Conservation (phyloP, 2,797 vertebrate genomes). For the Potorous gilbertii region DNA sequence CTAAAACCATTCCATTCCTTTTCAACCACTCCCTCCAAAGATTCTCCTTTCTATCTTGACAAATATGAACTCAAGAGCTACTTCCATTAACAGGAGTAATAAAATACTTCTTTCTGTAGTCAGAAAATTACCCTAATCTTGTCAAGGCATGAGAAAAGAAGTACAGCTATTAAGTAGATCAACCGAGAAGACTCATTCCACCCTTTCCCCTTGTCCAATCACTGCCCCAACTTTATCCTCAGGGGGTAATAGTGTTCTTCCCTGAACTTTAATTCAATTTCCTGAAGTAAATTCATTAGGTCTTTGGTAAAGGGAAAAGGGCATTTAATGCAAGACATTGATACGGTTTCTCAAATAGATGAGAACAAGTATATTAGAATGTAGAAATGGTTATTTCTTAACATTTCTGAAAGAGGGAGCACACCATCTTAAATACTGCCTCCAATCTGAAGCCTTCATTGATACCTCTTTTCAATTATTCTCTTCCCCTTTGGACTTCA, state of each 20-base stretch:
- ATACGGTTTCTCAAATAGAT: background rate
- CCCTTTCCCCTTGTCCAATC: background rate
- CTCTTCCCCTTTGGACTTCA: background rate
- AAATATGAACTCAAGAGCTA: background rate
- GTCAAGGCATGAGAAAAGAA: background rate
- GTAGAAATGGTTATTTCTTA: background rate
- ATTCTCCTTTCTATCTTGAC: background rate
- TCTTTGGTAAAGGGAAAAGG: background rate
- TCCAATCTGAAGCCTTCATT: background rate
- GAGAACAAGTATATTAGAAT: background rate
- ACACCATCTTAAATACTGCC: background rate
- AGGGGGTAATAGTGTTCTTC: background rate
- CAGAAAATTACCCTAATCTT: background rate
- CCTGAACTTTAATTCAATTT: conserved; percentile 1
- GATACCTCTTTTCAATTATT: background rate
- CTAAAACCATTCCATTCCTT: background rate
- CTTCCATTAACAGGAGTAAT: background rate
- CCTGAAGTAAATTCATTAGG: background rate
- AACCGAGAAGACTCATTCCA: background rate
- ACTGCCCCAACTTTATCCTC: background rate
- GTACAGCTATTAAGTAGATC: background rate
- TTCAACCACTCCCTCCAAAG: background rate
- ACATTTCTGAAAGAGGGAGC: background rate
- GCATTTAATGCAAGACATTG: background rate
- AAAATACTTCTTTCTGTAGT: background rate